phyloP scores from a whole-genome alignment of 2,113 vertebrate genomes.

The Microtus montanus region DNA sequence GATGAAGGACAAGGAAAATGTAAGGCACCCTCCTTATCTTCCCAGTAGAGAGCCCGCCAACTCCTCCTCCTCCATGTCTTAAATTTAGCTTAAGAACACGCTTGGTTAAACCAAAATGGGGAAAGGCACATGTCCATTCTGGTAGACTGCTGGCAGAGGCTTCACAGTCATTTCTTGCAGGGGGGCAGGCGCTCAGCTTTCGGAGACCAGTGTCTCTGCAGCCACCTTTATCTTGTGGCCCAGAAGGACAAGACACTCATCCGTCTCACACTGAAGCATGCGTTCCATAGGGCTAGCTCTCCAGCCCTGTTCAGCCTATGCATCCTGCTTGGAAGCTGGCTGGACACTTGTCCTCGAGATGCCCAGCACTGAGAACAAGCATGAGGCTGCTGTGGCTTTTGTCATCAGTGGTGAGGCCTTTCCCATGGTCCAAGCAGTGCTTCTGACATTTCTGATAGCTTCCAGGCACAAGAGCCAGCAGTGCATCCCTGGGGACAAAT shows the following conservation, averaged over 20 bases:
- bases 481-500: no score
- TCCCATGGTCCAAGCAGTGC: neutral
- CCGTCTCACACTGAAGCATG: neutral
- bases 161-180: neutral
- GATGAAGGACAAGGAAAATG: constrained; percentile 7
- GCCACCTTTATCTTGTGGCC: neutral
- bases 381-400: neutral
- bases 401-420: neutral
- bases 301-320: neutral
- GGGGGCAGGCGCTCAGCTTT: neutral
- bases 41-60: constrained; percentile 49
- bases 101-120: neutral
- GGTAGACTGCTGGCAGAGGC: neutral
- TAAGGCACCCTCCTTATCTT: neutral
- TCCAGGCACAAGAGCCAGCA: neutral
- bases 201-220: neutral
- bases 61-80: constrained; percentile 43
- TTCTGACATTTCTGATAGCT: neutral
- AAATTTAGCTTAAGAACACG: constrained; percentile 65
- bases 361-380: neutral
- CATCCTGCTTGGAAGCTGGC: no score
- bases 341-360: neutral
- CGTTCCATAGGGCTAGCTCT: neutral
- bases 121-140: constrained; percentile 13
- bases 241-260: neutral